Evolutionary conservation across 2,888 invertebrate species (phyloP).

Genomic region (Troides helena): DNA sequence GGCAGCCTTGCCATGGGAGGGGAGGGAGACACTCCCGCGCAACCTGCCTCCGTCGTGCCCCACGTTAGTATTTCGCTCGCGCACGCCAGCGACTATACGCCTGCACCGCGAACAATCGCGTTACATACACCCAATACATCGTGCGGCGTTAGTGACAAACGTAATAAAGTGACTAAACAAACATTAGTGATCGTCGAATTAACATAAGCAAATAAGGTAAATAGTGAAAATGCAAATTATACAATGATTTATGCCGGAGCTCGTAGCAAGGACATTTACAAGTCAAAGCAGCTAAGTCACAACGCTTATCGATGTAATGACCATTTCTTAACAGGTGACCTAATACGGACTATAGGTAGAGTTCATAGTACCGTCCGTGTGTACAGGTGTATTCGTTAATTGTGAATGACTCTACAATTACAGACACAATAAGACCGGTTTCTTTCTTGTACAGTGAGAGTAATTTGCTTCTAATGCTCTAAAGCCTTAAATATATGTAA

Average conservation of each 20-base stretch:
- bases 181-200: constrained; percentile 53
- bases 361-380: constrained; percentile 15
- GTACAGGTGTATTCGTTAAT: constrained; percentile 53
- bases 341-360: constrained; percentile 39
- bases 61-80: constrained; percentile 63
- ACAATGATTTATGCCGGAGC: constrained; percentile 38
- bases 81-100: constrained; percentile 55
- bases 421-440: constrained; percentile 51
- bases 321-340: constrained; percentile 34
- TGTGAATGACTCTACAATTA: constrained; percentile 54
- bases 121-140: constrained; percentile 33
- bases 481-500: constrained; percentile 36
- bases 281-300: constrained; percentile 40
- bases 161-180: constrained; percentile 54
- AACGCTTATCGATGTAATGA: constrained; percentile 42
- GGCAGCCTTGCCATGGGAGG: constrained; percentile 55
- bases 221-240: constrained; percentile 38
- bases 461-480: constrained; percentile 51
- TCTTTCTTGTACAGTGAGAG: constrained; percentile 56
- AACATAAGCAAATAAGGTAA: constrained; percentile 53
- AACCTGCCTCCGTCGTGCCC: constrained; percentile 66
- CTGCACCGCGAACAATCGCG: constrained; percentile 31
- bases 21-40: constrained; percentile 49
- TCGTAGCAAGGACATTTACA: constrained; percentile 2
- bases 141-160: constrained; percentile 47